Evolutionary conservation across 2,888 invertebrate genomes (phyloP), one percentile per base, ranked within the genome.

Genomic region (Pherbina coryleti): DNA sequence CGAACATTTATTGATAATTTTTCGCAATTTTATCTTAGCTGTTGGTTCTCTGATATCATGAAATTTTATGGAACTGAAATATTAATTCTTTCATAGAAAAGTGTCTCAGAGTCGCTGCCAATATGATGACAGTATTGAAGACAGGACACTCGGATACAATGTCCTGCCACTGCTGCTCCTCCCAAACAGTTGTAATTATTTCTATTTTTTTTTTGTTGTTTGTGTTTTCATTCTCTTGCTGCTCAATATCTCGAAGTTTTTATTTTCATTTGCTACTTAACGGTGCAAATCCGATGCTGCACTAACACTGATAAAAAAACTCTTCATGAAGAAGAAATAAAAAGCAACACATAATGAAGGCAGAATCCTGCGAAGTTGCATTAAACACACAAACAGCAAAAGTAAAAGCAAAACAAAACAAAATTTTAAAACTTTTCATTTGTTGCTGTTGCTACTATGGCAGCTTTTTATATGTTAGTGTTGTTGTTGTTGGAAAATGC

Each of bases 251-350:
- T 60, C 25, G 28, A 60, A 60, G 60, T 25, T 57, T 57, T 44
- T 44, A 44, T 44, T 11, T 44, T 44, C 44, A 44, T 25, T 37
- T 37, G 37, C 34, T 67, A 22, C 44, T 37, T 22, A 8, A n/a
- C 67, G 44, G n/a, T 22, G 67, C 9, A 67, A 44, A 67, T 67
- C 37, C 22, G 14, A 67, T 67, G 37, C 22, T 44, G 37, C 19
- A 34, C 44, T 44, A 37, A 44, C 37, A 22, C 67, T 22, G 37
- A 22, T 67, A 67, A 67, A 67, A 66, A 60, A 60, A 60, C 17
- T 25, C 14, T 17, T 60, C 22, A 57, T 57, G 25, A 57, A 22
- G 57, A 57, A 11, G 25, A 44, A 11, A 14, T 11, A 44, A 44
- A 44, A 44, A 44, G 44, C 44, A 11, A 44, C 11, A 44, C 44